Base-by-base conservation (phyloP, 1,140 invertebrate genomes). In the Matsumurasca onukii region DNA sequence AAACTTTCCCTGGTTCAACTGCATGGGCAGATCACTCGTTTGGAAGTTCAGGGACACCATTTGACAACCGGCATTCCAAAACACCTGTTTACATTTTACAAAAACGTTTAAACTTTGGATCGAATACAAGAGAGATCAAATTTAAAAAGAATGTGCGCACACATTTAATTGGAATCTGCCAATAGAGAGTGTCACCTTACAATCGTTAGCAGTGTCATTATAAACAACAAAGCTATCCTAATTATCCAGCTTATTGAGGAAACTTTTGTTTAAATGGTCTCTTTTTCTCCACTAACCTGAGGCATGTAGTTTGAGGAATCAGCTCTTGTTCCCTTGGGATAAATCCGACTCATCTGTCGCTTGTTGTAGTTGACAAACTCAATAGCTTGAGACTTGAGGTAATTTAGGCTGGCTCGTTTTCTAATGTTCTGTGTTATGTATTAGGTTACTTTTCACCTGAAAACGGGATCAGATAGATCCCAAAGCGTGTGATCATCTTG, bases 21-120 rank as follows among this genome's bases (percentile, higher is more conserved):
- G 98, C 97, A 99, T 99, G 15, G 97, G 97, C 70, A 99, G 83
- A 85, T 99, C 98, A 17, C 97, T 90, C 15, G 98, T 99, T 87
- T 99, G 98, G 82, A 99, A 99, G 84, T 99, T 99, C n/a, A 99
- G 83, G 0, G 98, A 97, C 15, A 99, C 98, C 98, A 99, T 99
- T 83, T 95, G 92, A 77, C 92, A 94, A 68, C 92, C 92, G 34
- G 92, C 92, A 81, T 95, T 95, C 92, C 92, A 95, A 79, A 95
- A 95, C 55, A 94, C 91, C 89, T 92, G 55, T 57, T 71, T 74
- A 67, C 55, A 69, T 52, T 67, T 30, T 34, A 57, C 70, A 68
- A 48, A 39, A 55, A 3, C 27, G 72, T 31, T 57, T 69, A 70
- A 75, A 24, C 55, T 27, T 1, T 22, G 17, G 2, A 61, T 22